Base-by-base conservation (phyloP, 2,797 vertebrate genomes). In the Spondyliosoma cantharus region DNA sequence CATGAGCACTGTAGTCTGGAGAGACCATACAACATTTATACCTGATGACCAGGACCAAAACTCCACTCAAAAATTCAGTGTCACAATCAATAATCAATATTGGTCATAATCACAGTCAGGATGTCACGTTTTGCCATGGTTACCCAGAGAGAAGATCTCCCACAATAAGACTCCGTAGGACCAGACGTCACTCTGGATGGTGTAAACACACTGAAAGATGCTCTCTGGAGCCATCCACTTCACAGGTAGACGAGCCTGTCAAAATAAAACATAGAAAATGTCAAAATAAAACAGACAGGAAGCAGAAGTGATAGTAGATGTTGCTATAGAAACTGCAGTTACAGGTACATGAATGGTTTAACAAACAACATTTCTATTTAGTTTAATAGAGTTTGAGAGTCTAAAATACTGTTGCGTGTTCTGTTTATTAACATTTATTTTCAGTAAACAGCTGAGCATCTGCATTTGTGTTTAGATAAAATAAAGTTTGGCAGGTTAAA, bases 191-290 rank as follows among this genome's bases (percentile, higher is more conserved):
- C 98, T 99, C 94, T 99, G 97, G 37, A 96, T 94, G 0, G 98
- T 99, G 94, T 99, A 99, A 54, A 99, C 80, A 22, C 98, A 99
- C 86, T 98, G 96, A 6, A 99, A 99, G 89, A 99, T 99, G 87
- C 98, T 99, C 90, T 99, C 98, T 0, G 98, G 98, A 3, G 98
- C 96, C 98, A 99, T 99, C 98, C 98, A 99, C 82, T 99, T 99
- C 65, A 99, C 98, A 0, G 98, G 98, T 63, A 99, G 95, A 1
- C 97, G 96, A 7, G 97, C 98, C 98, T 99, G 89, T 20, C 63
- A 78, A 13, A 71, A 72, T 37, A 67, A 87, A 74, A 71, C 4
- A 74, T 14, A 42, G 29, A 17, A 54, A 65, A 27, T 56, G 20
- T 73, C 54, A 77, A 25, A 66, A 17, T 59, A 77, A 64, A 70